Percentiles rank a stretch among this genome's conserved stretches.
These are phyloP conservation scores for Siniperca obscura DNA, from an alignment of 2,797 vertebrate genomes.

Conservation along the genomic window DNA sequence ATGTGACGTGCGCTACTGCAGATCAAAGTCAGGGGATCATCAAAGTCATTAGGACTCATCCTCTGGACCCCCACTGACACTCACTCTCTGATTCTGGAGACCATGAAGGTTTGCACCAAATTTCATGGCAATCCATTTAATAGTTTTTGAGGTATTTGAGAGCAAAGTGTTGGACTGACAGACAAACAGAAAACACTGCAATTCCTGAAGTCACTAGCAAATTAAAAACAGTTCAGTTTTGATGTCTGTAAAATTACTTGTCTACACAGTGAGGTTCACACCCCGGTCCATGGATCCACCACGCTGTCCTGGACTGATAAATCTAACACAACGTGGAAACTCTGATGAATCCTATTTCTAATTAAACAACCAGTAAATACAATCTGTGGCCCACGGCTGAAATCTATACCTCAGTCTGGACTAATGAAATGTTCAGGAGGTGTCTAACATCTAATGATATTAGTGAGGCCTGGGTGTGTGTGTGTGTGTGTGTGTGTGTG, in stretches of 20 bases:
- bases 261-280: not conserved
- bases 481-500: constrained; percentile 19
- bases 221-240: not conserved
- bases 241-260: not conserved
- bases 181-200: not conserved
- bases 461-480: constrained; percentile 18
- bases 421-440: constrained; percentile 34
- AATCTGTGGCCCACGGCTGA: constrained; percentile 49
- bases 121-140: not conserved
- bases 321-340: constrained; percentile 38
- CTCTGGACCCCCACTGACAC: not conserved
- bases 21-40: too few species aligned
- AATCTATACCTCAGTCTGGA: constrained; percentile 59
- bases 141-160: not conserved
- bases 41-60: too few species aligned
- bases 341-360: constrained; percentile 61
- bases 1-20: too few species aligned
- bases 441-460: constrained; percentile 39
- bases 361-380: constrained; percentile 60
- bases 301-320: constrained; percentile 6
- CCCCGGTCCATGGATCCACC: not conserved
- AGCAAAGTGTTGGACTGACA: not conserved
- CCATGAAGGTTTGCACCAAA: not conserved
- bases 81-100: not conserved
- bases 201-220: too few species aligned